Base-by-base conservation (phyloP, 1,140 invertebrate genomes). In the Drosophila kurseongensis region DNA sequence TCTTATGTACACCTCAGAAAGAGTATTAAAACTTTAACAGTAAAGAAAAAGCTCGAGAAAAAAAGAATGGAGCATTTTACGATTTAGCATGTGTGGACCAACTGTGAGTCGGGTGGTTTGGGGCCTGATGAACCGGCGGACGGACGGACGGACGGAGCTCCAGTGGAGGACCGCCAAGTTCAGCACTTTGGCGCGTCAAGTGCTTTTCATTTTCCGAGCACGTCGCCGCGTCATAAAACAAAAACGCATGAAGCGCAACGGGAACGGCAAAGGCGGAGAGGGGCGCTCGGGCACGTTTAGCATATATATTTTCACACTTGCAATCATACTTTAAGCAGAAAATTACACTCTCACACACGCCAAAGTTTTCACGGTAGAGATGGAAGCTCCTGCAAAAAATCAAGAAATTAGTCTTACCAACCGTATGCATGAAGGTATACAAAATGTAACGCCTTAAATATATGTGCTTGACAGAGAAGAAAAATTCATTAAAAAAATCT, bases 231-330 rank as follows among this genome's bases (percentile, higher is more conserved):
- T 86, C 84, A 89, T 86, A 86, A 86, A 86, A 86, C 83, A 86
- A 86, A 86, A 86, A 86, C 80, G 75, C 74, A 77, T 71, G 51
- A 42, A 69, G 74, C 75, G 48, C 63, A 77, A 69, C 63, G 75
- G 65, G 14, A 77, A 69, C 57, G 75, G 65, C 13, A 52, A 48
- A 18, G 29, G 29, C 51, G 81, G 56, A 16, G 52, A 44, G 54
- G 54, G 58, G 57, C 44, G 60, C 48, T 71, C 54, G 62, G 75
- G 68, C 83, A 88, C 82, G 84, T 83, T 86, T 86, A 86, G 79
- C 83, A 86, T 88, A 86, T 88, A 86, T 86, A 88, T 86, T 88
- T 83, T 86, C 82, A 86, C 82, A 86, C 82, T 88, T 86, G 82
- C 82, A 86, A 86, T 86, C 82, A 86, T 86, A 86, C 82, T 88